These are phyloP conservation scores for Orius laevigatus DNA, from an alignment of 1,140 invertebrate species.

Conservation along the genomic window DNA sequence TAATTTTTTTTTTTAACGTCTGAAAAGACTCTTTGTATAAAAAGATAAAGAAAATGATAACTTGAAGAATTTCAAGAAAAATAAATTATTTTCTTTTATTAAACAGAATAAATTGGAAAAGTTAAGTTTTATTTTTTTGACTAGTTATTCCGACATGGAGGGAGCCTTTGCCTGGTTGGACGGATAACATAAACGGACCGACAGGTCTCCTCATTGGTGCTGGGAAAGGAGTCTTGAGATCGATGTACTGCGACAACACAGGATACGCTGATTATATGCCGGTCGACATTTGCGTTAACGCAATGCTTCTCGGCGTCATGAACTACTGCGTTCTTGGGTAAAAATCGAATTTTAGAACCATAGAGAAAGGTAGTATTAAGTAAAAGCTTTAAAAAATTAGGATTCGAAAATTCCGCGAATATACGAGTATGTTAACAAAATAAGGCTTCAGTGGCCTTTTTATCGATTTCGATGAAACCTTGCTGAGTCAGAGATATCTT, in stretches of 20 bases:
- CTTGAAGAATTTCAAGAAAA: no score
- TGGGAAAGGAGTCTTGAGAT: conserved; percentile 70
- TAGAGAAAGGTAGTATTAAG: no score
- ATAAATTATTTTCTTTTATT: no score
- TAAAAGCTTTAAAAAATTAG: no score
- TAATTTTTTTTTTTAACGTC: neutral
- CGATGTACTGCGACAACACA: conserved; percentile 62
- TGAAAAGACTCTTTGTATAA: neutral
- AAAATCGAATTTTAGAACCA: conserved; percentile 6
- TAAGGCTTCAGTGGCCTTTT: no score
- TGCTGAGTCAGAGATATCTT: no score
- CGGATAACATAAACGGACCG: conserved; percentile 83
- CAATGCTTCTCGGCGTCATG: conserved; percentile 44
- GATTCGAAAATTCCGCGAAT: no score
- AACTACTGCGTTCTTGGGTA: conserved; percentile 30
- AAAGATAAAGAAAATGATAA: neutral
- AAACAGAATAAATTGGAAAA: no score
- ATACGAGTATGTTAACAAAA: neutral
- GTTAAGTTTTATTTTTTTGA: no score
- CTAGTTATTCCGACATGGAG: conserved; percentile 62
- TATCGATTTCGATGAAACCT: no score
- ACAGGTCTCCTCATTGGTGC: conserved; percentile 58
- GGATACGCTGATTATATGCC: conserved; percentile 73
- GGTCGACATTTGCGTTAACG: conserved; percentile 61
- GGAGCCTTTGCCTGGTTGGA: conserved; percentile 76